These are phyloP conservation scores for Neotoxoptera formosana DNA, from an alignment of 1,140 invertebrate species.

Conservation along the genomic window DNA sequence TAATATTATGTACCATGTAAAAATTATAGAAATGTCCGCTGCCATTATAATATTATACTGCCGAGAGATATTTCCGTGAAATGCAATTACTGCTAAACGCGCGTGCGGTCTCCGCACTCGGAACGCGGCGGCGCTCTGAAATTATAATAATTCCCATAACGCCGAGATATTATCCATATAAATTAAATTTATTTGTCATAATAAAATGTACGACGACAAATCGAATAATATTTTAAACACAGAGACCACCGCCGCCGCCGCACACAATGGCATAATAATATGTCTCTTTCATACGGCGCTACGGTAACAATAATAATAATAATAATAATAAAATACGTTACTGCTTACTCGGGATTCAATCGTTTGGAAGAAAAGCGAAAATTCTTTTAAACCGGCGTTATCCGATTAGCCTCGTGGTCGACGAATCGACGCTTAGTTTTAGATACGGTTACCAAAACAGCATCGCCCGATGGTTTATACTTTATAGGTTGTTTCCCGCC, in stretches of 20 bases:
- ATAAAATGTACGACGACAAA: background rate
- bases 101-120: background rate
- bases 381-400: background rate
- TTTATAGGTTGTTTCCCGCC: no score
- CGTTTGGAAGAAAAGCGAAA: background rate
- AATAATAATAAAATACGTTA: background rate
- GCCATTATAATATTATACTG: background rate
- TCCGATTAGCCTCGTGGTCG: background rate
- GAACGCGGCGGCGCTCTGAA: background rate
- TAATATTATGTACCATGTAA: background rate
- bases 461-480: background rate
- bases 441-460: background rate
- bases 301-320: background rate
- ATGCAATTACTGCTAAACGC: constrained; percentile 9
- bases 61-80: background rate
- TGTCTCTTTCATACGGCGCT: background rate
- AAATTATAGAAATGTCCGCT: background rate
- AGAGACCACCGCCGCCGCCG: background rate
- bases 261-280: background rate
- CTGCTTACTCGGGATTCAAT: background rate
- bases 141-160: background rate
- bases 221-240: background rate
- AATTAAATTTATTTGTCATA: background rate
- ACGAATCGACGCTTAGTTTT: background rate
- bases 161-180: background rate